Evolutionary conservation across 2,113 vertebrate species (phyloP).

Genomic region (human (Homo sapiens)): GRCh38 chr12:316501-317000

Average conservation of each 20-base stretch:
- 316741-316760: background rate
- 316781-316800: constrained; percentile 5
- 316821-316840: background rate
- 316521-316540: background rate
- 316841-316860: background rate
- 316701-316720: background rate
- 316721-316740: background rate
- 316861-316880: background rate
- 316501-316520: background rate
- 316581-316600: background rate
- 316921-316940: background rate
- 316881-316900: background rate
- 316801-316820: background rate
- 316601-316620: background rate
- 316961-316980: background rate
- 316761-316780: background rate
- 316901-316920: background rate
- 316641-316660: background rate
- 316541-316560: background rate
- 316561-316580: background rate
- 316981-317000: background rate
- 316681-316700: background rate
- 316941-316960: background rate
- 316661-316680: constrained; percentile 2
- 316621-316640: background rate